Base-by-base conservation (phyloP, 2,888 invertebrate genomes). In the Steinernema carpocapsae region DNA sequence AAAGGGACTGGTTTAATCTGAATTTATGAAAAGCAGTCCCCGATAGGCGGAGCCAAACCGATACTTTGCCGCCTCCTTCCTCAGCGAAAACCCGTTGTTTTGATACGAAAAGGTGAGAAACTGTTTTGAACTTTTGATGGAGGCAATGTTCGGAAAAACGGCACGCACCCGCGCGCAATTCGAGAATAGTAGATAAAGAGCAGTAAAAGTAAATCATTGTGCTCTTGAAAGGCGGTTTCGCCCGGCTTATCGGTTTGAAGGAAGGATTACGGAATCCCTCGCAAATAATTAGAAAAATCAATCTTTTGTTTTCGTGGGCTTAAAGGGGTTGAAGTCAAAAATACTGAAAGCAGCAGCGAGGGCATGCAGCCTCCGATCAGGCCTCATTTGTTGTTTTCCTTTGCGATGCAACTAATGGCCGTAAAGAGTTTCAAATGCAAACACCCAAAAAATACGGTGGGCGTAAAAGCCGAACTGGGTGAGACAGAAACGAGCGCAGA, bases 271-370 rank as follows among this genome's bases (percentile, higher is more conserved):
- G n/a, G 32, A 64, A 29, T n/a, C 26, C 37, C 64, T 29, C 19
- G 64, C 64, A 37, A 64, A 64, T 64, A 64, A 64, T 64, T 64
- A 64, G 64, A 64, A 64, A 64, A 64, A 64, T 64, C 64, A 64
- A 64, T 64, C 64, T 64, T 64, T 64, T 64, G 64, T 64, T 64
- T 64, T 64, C 64, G 64, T 64, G 22, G 37, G 64, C 37, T 37
- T 32, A 37, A 64, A n/a, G 22, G 52, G 24, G 24, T 10, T 52
- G 26, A 64, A 32, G 64, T 32, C 64, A 48, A 12, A 22, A 64
- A 32, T 32, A 32, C 22, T 64, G 14, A 17, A 64, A 64, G 37
- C 37, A 48, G 17, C 43, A 48, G 14, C 17, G 64, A 64, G 26
- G 17, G 17, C 64, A 29, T 7, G 6, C 64, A 64, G 12, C 17